Evolutionary conservation across 2,113 vertebrate genomes (phyloP), one percentile per base, ranked within the genome.

Genomic region (Aldabrachelys gigantea): DNA sequence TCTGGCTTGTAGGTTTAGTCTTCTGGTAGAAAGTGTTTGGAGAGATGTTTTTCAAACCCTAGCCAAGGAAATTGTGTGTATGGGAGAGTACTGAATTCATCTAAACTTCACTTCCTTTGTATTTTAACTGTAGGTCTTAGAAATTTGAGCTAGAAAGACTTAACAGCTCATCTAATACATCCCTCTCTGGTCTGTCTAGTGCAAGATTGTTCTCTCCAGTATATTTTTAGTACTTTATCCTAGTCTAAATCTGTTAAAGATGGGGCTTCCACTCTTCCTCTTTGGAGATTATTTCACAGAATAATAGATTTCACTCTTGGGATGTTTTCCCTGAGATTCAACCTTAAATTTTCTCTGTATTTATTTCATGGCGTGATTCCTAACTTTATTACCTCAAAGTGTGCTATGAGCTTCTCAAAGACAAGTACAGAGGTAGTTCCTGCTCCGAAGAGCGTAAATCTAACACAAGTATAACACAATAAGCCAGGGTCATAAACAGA

Each of bases 11-110:
- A 56, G 22, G 14, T 59, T 1, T 1, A 88, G 16, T 10, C 25
- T 35, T 5, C 22, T 4, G 5, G 52, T 25, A 41, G 35, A 0
- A 2, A 54, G 12, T 6, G 13, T 49, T 31, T 1, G 0, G 12
- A 57, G 35, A 29, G 10, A 41, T 1, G 35, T n/a, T 69, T 69
- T 57, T 69, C 62, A 69, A n/a, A n/a, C 8, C 17, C 17, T 38
- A 22, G 65, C n/a, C 7, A 10, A 72, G 65, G 35, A 21, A n/a
- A 72, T n/a, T n/a, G 35, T 72, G 8, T 59, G 11, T 59, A 12
- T 59, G 11, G 19, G 38, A 9, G 21, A 41, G 38, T 41, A 22
- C 21, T 21, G 16, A 22, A 22, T 75, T 41, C 24, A 24, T 75
- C 69, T 19, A 75, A 22, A 21, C 21, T 75, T 75, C 21, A 24